Percentiles rank a stretch among this genome's conserved stretches.
Evolutionary conservation across 2,888 invertebrate genomes (phyloP).

Genomic region (Dromius quadrimaculatus): DNA sequence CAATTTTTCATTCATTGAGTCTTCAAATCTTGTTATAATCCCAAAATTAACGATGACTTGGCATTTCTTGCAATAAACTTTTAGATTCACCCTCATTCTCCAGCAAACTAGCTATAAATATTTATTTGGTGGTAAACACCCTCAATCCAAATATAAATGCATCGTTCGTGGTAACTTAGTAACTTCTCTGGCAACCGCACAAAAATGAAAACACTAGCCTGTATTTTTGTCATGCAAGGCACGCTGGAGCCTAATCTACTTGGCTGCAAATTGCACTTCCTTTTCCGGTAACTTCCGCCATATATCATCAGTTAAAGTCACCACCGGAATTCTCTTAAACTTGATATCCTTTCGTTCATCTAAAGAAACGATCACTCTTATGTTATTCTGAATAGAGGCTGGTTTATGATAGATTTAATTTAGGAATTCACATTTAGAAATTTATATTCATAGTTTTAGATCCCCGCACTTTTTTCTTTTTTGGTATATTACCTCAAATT

Average conservation of each 20-base stretch:
- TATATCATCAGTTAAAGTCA: slow-evolving; percentile 5
- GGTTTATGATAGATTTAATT: background rate
- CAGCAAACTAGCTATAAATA: slow-evolving; percentile 15
- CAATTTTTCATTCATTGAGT: no score
- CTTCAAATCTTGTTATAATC: slow-evolving; percentile 22
- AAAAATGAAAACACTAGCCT: background rate
- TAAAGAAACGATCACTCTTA: no score
- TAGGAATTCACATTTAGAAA: background rate
- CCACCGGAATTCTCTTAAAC: slow-evolving; percentile 8
- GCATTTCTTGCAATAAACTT: background rate
- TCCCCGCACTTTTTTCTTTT: background rate
- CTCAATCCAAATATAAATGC: slow-evolving; percentile 6
- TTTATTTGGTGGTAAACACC: slow-evolving; percentile 1
- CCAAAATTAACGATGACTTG: slow-evolving; percentile 10
- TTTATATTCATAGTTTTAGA: background rate
- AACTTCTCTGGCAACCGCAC: background rate
- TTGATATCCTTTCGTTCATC: background rate
- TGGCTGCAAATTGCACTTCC: slow-evolving; percentile 21
- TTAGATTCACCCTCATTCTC: slow-evolving; percentile 1
- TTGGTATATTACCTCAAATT: no score
- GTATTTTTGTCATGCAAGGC: slow-evolving; percentile 6
- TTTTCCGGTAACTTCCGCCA: slow-evolving; percentile 8
- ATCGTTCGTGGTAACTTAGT: slow-evolving; percentile 17
- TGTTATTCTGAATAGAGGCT: background rate
- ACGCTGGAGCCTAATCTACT: slow-evolving; percentile 7